Evolutionary conservation across 1,140 invertebrate genomes (phyloP).

Genomic region (Bombus difficillimus): DNA sequence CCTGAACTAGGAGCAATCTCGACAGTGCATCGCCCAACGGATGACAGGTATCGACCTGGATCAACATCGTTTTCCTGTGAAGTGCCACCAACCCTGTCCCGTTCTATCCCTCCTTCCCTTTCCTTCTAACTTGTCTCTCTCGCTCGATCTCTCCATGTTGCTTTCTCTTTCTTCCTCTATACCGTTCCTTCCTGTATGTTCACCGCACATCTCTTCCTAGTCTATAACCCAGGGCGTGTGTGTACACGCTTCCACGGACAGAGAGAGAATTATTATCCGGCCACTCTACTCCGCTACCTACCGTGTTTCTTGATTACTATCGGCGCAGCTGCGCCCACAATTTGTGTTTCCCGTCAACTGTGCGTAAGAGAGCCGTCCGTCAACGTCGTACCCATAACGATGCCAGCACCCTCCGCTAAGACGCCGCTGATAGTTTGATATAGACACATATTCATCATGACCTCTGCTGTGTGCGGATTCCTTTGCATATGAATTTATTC

Average conservation of each 20-base stretch:
- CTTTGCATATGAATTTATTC: constrained; percentile 18
- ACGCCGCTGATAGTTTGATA: constrained; percentile 64
- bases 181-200: constrained; percentile 43
- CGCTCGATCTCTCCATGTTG: constrained; percentile 28
- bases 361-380: constrained; percentile 80
- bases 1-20: constrained; percentile 64
- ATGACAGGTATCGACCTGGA: constrained; percentile 71
- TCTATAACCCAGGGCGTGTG: constrained; percentile 58
- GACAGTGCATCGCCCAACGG: constrained; percentile 63
- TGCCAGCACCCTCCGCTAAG: constrained; percentile 59
- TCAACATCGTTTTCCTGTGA: constrained; percentile 70
- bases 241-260: constrained; percentile 52
- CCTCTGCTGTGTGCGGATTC: constrained; percentile 7
- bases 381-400: constrained; percentile 74
- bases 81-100: constrained; percentile 56
- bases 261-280: constrained; percentile 77
- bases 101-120: not conserved
- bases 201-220: constrained; percentile 56
- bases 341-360: constrained; percentile 80
- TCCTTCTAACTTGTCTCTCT: constrained; percentile 14
- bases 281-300: constrained; percentile 76
- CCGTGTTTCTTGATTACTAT: constrained; percentile 81
- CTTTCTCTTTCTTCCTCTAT: constrained; percentile 23
- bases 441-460: constrained; percentile 62
- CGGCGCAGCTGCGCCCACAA: constrained; percentile 81